Base-by-base conservation (phyloP, 2,113 vertebrate species). In the Alaudala cheleensis region DNA sequence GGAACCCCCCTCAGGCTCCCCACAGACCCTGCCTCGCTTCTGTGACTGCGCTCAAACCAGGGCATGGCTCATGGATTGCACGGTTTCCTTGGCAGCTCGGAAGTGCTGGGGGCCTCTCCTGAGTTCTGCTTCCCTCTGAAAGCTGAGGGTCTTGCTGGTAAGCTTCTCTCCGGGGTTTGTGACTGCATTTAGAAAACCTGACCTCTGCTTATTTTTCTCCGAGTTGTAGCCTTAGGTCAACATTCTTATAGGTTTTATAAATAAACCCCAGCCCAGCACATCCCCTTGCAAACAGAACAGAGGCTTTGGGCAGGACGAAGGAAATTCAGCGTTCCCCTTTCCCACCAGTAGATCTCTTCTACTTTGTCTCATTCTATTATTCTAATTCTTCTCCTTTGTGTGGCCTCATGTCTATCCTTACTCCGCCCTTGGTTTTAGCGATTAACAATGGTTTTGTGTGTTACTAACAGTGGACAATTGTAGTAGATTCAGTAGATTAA, bases 191-290 rank as follows among this genome's bases (percentile, higher is more conserved):
- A 53, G 69, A 87, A 86, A 93, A 66, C 19, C 40, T 79, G 64
- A 90, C 45, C 79, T 83, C 78, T 85, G 81, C 45, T 92, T 96
- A 26, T 94, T 96, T 94, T 91, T 61, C 66, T 94, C 47, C 6
- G 10, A 85, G 44, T 81, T 89, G 42, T 7, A 92, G 61, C 61
- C 67, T 47, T 81, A 0, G 6, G 45, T 65, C 78, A 76, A 64
- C 70, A 85, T 97, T 95, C 84, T 92, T 94, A 92, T 5, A 65
- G 61, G 78, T 58, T 87, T 79, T 94, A 77, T 80, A 96, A 92
- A 95, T 95, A 95, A 95, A 94, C 49, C 23, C 5, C 40, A 61
- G 70, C 29, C 42, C 24, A 45, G 85, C 40, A 34, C 49, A 82
- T 90, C 74, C 85, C 82, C 66, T 16, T 61, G 85, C 14, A 34